Conservation (phyloP, 1,140 invertebrate genomes). For the Leptopilina boulardi region DNA sequence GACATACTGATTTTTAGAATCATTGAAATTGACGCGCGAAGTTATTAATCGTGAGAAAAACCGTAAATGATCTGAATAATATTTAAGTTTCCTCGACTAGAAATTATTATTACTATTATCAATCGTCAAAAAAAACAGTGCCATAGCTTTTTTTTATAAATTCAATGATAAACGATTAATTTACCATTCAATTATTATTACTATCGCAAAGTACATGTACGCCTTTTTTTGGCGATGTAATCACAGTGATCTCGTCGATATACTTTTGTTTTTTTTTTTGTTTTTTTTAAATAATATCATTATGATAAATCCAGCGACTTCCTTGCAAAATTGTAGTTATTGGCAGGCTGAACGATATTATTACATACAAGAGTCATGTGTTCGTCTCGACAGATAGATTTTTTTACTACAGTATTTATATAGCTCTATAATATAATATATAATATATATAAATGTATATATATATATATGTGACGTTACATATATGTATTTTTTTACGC, state of each 20-base stretch:
- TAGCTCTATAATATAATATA: constrained; percentile 69
- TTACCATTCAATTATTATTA: background rate
- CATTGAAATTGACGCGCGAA: constrained; percentile 15
- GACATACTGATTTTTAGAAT: background rate
- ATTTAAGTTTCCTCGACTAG: background rate
- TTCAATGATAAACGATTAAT: background rate
- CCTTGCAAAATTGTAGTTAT: constrained; percentile 38
- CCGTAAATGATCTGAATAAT: constrained; percentile 23
- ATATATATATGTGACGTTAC: constrained; percentile 53
- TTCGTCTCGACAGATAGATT: constrained; percentile 61
- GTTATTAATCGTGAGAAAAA: constrained; percentile 5
- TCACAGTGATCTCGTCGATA: constrained; percentile 58
- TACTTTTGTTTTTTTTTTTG: constrained; percentile 55
- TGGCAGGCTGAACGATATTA: constrained; percentile 42
- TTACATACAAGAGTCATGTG: constrained; percentile 58
- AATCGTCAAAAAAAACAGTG: constrained; percentile 5
- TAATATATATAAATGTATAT: constrained; percentile 16
- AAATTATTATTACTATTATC: background rate
- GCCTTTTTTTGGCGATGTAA: constrained; percentile 27
- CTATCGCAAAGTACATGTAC: constrained; percentile 9
- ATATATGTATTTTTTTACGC: constrained; percentile 55
- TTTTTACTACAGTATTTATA: constrained; percentile 73
- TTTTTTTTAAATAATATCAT: constrained; percentile 45
- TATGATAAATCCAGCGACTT: constrained; percentile 52
- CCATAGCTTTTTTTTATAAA: constrained; percentile 1